phyloP scores from a whole-genome alignment of 30 jellyfish, hydroid and myxozoan species.

The Aurelia aurita region DNA sequence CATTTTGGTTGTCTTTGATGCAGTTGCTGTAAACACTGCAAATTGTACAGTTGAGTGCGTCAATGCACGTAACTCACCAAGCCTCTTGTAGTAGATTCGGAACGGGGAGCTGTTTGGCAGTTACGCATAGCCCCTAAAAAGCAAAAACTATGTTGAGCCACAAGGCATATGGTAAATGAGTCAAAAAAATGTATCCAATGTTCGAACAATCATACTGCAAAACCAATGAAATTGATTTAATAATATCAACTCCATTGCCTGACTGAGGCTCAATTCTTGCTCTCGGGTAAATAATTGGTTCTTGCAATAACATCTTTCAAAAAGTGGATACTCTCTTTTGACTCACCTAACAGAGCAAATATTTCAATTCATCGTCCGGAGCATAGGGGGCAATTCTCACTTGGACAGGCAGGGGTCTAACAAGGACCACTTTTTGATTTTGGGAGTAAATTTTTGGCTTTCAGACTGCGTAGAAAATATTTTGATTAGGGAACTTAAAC shows the following conservation, averaged over 20 bases:
- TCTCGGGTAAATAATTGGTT: neutral
- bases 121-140: neutral
- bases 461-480: neutral
- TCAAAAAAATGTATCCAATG: neutral
- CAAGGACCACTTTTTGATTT: neutral
- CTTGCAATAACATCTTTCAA: neutral
- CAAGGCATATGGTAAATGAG: neutral
- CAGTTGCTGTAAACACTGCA: constrained; percentile 59
- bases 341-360: neutral
- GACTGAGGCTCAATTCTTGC: constrained; percentile 5
- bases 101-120: constrained; percentile 17
- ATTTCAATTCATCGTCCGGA: neutral
- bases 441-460: neutral
- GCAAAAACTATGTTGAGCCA: neutral
- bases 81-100: constrained; percentile 1
- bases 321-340: neutral
- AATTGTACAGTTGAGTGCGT: constrained; percentile 8
- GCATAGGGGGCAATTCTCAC: neutral
- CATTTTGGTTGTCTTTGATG: constrained; percentile 23
- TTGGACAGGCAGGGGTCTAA: neutral
- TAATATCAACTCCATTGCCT: neutral
- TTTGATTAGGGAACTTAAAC: neutral
- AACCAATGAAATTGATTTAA: neutral
- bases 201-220: neutral
- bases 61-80: constrained; percentile 20